These are phyloP conservation scores for Thamnophis sirtalis DNA, from an alignment of 2,113 vertebrate species.

Conservation along the genomic window DNA sequence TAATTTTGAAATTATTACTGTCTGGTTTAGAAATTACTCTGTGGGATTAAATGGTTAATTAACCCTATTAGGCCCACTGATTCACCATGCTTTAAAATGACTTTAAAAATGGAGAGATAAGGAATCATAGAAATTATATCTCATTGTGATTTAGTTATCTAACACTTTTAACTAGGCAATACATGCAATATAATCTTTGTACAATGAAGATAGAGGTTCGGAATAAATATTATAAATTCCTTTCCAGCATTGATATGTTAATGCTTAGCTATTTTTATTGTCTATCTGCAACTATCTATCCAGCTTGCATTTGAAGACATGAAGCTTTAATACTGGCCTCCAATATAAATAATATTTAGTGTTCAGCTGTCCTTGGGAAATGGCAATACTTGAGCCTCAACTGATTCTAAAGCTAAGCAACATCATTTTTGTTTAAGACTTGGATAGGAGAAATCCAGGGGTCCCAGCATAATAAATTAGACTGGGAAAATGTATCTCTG, in stretches of 20 bases:
- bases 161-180: background rate
- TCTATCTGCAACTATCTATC: constrained; percentile 32
- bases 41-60: background rate
- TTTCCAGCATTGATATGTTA: constrained; percentile 58
- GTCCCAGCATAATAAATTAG: background rate
- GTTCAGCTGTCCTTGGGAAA: background rate
- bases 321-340: background rate
- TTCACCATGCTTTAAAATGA: background rate
- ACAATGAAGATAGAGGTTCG: constrained; percentile 5
- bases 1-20: background rate
- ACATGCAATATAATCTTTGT: background rate
- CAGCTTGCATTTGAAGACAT: background rate
- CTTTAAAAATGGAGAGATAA: background rate
- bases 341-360: background rate
- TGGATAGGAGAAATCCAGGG: background rate
- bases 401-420: background rate
- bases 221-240: constrained; percentile 33
- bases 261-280: constrained; percentile 58
- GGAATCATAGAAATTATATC: background rate
- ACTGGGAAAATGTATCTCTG: background rate
- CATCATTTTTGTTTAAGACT: background rate
- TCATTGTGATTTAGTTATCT: background rate
- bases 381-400: background rate
- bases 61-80: background rate
- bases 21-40: background rate